These are phyloP conservation scores for Liasis olivaceus DNA, from an alignment of 2,797 vertebrate species.

Conservation along the genomic window DNA sequence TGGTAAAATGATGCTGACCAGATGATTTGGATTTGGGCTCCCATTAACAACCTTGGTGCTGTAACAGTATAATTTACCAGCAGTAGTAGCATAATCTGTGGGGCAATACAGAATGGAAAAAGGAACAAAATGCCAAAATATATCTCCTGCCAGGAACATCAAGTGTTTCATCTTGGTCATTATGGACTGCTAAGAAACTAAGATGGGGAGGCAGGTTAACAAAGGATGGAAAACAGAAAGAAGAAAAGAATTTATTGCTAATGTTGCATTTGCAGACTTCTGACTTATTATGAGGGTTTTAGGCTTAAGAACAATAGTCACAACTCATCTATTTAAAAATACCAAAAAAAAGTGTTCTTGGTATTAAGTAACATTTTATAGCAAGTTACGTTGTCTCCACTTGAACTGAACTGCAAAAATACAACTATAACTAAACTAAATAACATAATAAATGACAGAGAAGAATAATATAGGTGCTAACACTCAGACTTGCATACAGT, in stretches of 20 bases:
- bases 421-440: not conserved
- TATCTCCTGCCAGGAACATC: not conserved
- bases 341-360: not conserved
- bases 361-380: not conserved
- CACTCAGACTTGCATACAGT: not conserved
- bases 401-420: not conserved
- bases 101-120: no score
- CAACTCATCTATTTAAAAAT: not conserved
- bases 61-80: not conserved
- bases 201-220: not conserved
- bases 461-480: not conserved
- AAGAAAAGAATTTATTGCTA: not conserved
- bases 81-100: not conserved
- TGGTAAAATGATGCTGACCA: not conserved
- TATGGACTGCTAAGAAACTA: not conserved
- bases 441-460: not conserved
- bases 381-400: not conserved
- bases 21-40: not conserved
- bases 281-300: not conserved
- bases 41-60: not conserved
- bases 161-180: not conserved
- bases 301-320: not conserved
- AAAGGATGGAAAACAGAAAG: not conserved
- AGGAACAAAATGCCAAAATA: not conserved
- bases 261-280: not conserved